A percentile compares a stretch with the other conserved stretches of the same genome.
These are phyloP conservation scores for Chanos chanos DNA, from an alignment of 2,797 vertebrate species.

Conservation along the genomic window DNA sequence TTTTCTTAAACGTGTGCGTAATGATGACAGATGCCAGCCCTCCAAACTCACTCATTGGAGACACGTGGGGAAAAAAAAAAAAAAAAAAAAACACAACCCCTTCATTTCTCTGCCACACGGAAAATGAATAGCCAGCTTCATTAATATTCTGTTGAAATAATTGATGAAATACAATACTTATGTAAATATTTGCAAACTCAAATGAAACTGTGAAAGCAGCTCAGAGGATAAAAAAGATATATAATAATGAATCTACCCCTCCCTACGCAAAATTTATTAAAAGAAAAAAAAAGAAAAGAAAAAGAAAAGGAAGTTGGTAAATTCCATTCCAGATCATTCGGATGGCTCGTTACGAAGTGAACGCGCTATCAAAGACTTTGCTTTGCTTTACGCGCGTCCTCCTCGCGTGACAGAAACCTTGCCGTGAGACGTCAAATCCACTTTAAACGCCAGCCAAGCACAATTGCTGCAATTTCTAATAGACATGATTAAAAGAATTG, in stretches of 20 bases:
- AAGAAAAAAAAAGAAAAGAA: no score
- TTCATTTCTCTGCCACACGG: neutral
- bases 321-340: no score
- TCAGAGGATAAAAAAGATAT: conserved; percentile 29
- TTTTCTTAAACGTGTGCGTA: conserved; percentile 36
- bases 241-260: conserved; percentile 18
- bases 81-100: conserved; percentile 22
- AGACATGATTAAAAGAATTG: conserved; percentile 31
- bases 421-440: neutral
- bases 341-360: no score
- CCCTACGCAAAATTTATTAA: neutral
- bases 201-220: conserved; percentile 30
- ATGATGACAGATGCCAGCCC: conserved; percentile 51
- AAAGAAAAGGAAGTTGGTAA: no score
- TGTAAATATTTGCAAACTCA: conserved; percentile 36
- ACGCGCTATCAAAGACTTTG: no score
- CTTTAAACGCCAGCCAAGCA: neutral
- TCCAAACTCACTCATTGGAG: conserved; percentile 28
- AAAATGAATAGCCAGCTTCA: conserved; percentile 13
- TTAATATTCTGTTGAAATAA: conserved; percentile 36
- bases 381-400: no score
- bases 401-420: conserved; percentile 1
- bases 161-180: conserved; percentile 28
- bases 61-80: conserved; percentile 10
- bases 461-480: conserved; percentile 1